phyloP scores from a whole-genome alignment of 2,888 invertebrate genomes.

The Drosophila nigricruria region DNA sequence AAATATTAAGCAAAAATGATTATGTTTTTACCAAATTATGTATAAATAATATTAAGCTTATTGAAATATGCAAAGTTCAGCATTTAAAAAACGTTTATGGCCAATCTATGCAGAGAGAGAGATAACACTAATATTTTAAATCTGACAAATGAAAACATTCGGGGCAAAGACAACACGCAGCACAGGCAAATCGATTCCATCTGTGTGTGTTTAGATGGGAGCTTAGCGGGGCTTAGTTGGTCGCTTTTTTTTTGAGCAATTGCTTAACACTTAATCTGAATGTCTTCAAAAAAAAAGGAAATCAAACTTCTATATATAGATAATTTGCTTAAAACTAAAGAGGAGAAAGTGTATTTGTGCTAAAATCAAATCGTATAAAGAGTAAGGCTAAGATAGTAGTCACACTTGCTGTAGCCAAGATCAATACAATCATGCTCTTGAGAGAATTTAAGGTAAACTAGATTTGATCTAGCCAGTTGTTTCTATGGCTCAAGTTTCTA shows the following conservation, averaged over 20 bases:
- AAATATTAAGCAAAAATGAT: background rate
- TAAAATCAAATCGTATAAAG: background rate
- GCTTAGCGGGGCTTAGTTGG: slow-evolving; percentile 1
- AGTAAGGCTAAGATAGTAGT: too few relatives aligned
- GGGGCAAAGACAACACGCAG: background rate
- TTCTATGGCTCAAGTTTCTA: background rate
- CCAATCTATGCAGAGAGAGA: background rate
- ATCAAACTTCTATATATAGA: background rate
- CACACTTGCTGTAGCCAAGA: too few relatives aligned
- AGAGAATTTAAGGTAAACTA: background rate
- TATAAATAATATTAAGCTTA: slow-evolving; percentile 3
- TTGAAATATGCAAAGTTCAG: slow-evolving; percentile 11
- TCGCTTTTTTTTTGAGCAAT: background rate
- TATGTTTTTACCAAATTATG: slow-evolving; percentile 6
- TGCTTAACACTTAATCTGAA: background rate
- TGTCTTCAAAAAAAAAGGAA: background rate
- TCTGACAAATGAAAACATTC: slow-evolving; percentile 7
- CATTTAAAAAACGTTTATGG: slow-evolving; percentile 6
- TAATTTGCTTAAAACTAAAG: background rate
- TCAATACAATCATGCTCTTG: background rate
- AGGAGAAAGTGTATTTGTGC: background rate
- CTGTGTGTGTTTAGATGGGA: background rate
- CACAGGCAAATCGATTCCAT: background rate
- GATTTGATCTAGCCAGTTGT: background rate
- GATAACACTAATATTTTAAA: background rate